Percentiles rank a stretch among this genome's conserved stretches.
Evolutionary conservation across 2,113 vertebrate genomes (phyloP).

Genomic region (Chloroceryle aenea): DNA sequence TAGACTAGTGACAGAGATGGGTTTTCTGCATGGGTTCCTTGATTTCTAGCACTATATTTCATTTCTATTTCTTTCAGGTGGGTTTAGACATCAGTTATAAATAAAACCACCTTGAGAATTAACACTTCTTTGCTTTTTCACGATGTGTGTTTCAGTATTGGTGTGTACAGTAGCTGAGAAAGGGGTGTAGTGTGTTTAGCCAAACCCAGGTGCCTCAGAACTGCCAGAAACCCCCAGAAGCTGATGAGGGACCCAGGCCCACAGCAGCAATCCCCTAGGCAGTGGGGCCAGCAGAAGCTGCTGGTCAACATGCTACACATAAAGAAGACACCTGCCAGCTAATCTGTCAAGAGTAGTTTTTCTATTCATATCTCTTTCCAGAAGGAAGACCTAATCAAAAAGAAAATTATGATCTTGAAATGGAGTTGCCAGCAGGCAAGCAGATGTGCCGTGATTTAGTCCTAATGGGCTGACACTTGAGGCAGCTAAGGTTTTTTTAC

Average conservation of each 20-base stretch:
- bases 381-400: not conserved
- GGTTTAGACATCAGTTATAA: not conserved
- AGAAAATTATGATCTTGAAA: not conserved
- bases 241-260: not conserved
- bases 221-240: not conserved
- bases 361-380: not conserved
- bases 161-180: not conserved
- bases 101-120: not conserved
- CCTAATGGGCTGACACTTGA: not conserved
- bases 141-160: not conserved
- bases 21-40: not conserved
- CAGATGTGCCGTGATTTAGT: not conserved
- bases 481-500: not conserved
- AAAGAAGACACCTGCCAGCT: not conserved
- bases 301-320: rapidly evolving
- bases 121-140: not conserved
- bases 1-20: not conserved
- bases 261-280: not conserved
- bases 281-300: not conserved
- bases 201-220: not conserved
- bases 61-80: not conserved
- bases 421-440: not conserved
- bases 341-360: not conserved
- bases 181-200: not conserved
- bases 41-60: not conserved